Base-by-base conservation (phyloP, 2,797 vertebrate species). In the Enteromius viviparus region DNA sequence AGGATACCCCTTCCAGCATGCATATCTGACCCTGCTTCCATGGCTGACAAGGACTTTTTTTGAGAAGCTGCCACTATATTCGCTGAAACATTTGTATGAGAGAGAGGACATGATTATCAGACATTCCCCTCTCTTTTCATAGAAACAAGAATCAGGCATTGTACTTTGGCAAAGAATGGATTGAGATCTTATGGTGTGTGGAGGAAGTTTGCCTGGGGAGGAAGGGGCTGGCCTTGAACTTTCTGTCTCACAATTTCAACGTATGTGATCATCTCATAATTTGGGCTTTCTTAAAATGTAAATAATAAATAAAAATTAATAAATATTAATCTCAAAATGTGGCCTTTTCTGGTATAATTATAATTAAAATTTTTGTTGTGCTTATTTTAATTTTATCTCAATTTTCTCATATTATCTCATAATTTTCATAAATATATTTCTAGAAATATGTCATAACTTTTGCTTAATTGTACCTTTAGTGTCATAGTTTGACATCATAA, bases 191-290 rank as follows among this genome's bases (percentile, higher is more conserved):
- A 85, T 69, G 76, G 75, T 85, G 80, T 87, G 84, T 88, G 83
- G 88, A 91, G 84, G 84, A 87, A 90, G 86, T 86, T 89, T 85
- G 85, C 89, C 86, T 85, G 85, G 89, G 85, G 65, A 89, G 89
- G 91, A 87, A 88, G 78, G 78, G 66, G 84, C 84, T 82, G 80
- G 68, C 76, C 83, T 58, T 88, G 84, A 60, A 12, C 4, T 26
- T 26, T 26, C 23, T 60, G 2, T 60, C 58, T 60, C 58, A 60
- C 4, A 2, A 26, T 60, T 60, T 60, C 4, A 60, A 23, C 1
- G 0, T 26, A 60, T 60, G 11, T 60, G 1, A 60, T 26, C 6
- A 14, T 60, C 23, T 55, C 6, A 53, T 21, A 3, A 21, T 53
- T 53, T 53, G 2, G 19, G 7, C 4, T 9, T 53, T 51, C 49